A percentile compares a stretch with the other conserved stretches of the same genome.
These are phyloP conservation scores for Datnioides undecimradiatus DNA, from an alignment of 2,113 vertebrate species.

Conservation along the genomic window DNA sequence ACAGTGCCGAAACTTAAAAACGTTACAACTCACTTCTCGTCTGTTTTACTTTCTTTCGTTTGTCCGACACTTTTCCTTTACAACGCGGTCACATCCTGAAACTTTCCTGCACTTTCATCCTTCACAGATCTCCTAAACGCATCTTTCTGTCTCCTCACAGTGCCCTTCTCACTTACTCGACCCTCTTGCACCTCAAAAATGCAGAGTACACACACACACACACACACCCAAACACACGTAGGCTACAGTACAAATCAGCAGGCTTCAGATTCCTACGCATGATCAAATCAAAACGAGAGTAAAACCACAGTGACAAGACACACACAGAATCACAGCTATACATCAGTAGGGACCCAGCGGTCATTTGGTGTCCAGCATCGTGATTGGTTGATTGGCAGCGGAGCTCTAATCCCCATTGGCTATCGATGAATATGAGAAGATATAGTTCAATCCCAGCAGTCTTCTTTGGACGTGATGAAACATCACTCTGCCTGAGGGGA, in stretches of 20 bases:
- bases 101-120: slow-evolving; percentile 11
- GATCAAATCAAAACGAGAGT: slow-evolving; percentile 60
- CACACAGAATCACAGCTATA: slow-evolving; percentile 74
- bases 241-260: slow-evolving; percentile 75
- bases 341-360: slow-evolving; percentile 69
- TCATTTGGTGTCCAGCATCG: slow-evolving; percentile 78
- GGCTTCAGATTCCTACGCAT: slow-evolving; percentile 57
- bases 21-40: slow-evolving; percentile 31
- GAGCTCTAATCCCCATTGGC: slow-evolving; percentile 38
- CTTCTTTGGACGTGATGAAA: slow-evolving; percentile 66
- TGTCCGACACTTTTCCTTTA: background rate
- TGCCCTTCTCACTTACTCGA: slow-evolving; percentile 49
- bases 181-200: slow-evolving; percentile 23
- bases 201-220: slow-evolving; percentile 9
- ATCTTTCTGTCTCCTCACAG: background rate
- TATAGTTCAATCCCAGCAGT: slow-evolving; percentile 22
- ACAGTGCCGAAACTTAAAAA: slow-evolving; percentile 76
- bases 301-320: slow-evolving; percentile 74
- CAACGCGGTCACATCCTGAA: background rate
- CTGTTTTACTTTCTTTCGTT: slow-evolving; percentile 8
- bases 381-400: slow-evolving; percentile 72
- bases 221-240: slow-evolving; percentile 24
- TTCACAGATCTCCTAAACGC: slow-evolving; percentile 12
- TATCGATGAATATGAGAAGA: slow-evolving; percentile 22
- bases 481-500: slow-evolving; percentile 51